Conservation (phyloP, 2,797 vertebrate genomes). For the Florisuga fusca region DNA sequence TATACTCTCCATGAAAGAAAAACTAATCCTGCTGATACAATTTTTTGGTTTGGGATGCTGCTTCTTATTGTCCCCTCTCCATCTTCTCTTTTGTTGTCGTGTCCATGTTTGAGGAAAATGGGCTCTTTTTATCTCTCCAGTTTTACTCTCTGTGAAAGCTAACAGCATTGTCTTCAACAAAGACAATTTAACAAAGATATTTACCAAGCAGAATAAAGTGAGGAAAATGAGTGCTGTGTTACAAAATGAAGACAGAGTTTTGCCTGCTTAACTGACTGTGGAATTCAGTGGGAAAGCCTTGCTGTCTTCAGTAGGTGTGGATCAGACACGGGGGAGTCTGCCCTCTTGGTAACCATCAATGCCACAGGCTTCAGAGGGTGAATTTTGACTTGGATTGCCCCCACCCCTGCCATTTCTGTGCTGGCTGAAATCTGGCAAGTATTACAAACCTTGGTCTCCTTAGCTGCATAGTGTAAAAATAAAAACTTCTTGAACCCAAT, state of each 20-base stretch:
- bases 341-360: rapidly evolving
- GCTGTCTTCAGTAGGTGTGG: background rate
- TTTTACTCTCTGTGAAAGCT: background rate
- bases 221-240: background rate
- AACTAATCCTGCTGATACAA: slow-evolving; percentile 7
- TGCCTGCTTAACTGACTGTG: background rate
- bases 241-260: background rate
- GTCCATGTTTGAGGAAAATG: background rate
- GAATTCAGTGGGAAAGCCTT: background rate
- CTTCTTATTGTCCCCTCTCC: background rate
- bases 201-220: slow-evolving; percentile 22
- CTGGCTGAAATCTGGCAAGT: background rate
- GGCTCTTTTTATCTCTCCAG: slow-evolving; percentile 11
- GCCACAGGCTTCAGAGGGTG: background rate
- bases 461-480: background rate
- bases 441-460: background rate
- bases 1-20: slow-evolving; percentile 46
- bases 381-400: background rate
- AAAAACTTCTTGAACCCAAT: background rate
- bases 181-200: slow-evolving; percentile 49
- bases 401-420: background rate
- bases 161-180: slow-evolving; percentile 17
- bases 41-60: slow-evolving; percentile 5
- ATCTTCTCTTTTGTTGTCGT: background rate
- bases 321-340: background rate